Base-by-base conservation (phyloP, 2,888 invertebrate species). In the Phortica magna region DNA sequence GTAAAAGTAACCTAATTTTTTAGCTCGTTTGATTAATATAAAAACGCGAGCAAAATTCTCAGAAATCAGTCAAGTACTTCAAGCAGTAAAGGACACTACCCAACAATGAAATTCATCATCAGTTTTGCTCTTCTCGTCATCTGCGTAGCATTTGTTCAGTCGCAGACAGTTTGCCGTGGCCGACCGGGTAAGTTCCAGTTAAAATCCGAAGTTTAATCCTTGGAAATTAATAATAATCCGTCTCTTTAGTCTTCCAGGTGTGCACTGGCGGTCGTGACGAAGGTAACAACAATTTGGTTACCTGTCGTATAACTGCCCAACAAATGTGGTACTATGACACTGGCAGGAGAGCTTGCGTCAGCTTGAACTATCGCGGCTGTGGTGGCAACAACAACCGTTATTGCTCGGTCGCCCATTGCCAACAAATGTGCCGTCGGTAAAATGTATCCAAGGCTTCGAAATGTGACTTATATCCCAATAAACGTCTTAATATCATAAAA, bases 351-450 rank as follows among this genome's bases (percentile, higher is more conserved):
- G 31, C 31, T 10, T 73, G 73, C 31, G 22, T 42, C 14, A 17
- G 53, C 9, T 53, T 73, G 64, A 41, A 64, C n/a, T 73, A 73
- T 14, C 19, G 48, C 6, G 75, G 75, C 41, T 75, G 76, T 17
- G 77, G 75, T 10, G 78, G 64, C 74, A 79, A 77, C 55, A 79
- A 61, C 75, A 79, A 79, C 0, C 80, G 83, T 14, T 59, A 70
- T 12, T 78, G 82, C 78, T 59, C 70, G 7, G 22, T n/a, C 22
- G 22, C 2, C 2, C 48, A 67, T 12, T 75, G 68, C 42, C n/a
- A n/a, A 7, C 78, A 80, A 31, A 7, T 12, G 17, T 71, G 55
- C n/a, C 55, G 39, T 39, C 39, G 64, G 1, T n/a, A n/a, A 53
- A n/a, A n/a, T n/a, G 10, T 14, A 53, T 31, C 31, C 31, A 31